Evolutionary conservation across 1,140 invertebrate species (phyloP).

Genomic region (Drosophila virilis): DNA sequence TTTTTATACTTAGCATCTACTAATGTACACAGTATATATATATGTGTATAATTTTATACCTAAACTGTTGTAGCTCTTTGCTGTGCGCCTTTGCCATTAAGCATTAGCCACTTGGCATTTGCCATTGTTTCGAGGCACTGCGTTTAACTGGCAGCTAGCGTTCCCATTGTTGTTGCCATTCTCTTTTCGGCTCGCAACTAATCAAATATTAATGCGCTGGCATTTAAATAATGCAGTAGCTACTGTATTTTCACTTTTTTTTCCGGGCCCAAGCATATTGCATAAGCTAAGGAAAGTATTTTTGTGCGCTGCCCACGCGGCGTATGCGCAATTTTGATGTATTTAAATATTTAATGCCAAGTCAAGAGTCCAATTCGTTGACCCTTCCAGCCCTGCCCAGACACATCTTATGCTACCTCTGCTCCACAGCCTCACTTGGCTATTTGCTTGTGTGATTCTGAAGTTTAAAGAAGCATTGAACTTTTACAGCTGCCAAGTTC

Average conservation of each 20-base stretch:
- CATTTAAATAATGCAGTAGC: slow-evolving; percentile 55
- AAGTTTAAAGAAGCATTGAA: slow-evolving; percentile 60
- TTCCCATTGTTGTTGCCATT: slow-evolving; percentile 38
- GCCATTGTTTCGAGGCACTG: slow-evolving; percentile 46
- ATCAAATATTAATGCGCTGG: slow-evolving; percentile 64
- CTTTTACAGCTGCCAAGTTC: slow-evolving; percentile 65
- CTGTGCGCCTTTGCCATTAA: slow-evolving; percentile 43
- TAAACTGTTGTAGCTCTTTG: slow-evolving; percentile 19
- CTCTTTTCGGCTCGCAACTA: slow-evolving; percentile 40
- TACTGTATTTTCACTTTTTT: slow-evolving; percentile 46
- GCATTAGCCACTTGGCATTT: slow-evolving; percentile 38
- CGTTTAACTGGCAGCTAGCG: slow-evolving; percentile 25
- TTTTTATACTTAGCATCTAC: slow-evolving; percentile 31
- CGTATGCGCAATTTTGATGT: slow-evolving; percentile 64
- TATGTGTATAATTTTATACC: slow-evolving; percentile 1
- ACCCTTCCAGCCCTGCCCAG: slow-evolving; percentile 46
- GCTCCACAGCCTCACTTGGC: slow-evolving; percentile 2
- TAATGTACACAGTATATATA: slow-evolving; percentile 3
- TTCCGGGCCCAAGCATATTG: slow-evolving; percentile 33
- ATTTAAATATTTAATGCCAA: slow-evolving; percentile 62
- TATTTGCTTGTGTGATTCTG: slow-evolving; percentile 16
- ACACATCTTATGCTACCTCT: slow-evolving; percentile 19
- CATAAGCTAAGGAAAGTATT: slow-evolving; percentile 22
- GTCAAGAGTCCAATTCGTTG: slow-evolving; percentile 33
- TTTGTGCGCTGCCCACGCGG: slow-evolving; percentile 30